Evolutionary conservation across 2,888 invertebrate genomes (phyloP).

Genomic region (Encarsia formosa): DNA sequence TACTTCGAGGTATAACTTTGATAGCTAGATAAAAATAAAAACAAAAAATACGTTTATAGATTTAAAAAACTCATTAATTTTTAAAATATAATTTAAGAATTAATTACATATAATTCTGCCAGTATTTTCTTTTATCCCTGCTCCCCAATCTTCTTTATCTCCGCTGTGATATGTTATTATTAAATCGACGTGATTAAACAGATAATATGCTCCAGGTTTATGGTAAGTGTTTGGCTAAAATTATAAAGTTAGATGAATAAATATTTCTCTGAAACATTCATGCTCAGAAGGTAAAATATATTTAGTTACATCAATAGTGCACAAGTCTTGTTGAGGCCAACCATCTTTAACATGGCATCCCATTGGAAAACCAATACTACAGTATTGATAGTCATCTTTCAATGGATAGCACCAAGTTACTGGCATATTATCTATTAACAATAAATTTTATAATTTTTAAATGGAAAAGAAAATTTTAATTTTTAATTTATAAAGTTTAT

Average conservation of each 20-base stretch:
- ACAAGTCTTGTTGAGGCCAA: conserved; percentile 38
- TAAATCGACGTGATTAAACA: conserved; percentile 96
- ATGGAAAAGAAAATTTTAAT: background rate
- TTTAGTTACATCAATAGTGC: conserved; percentile 39
- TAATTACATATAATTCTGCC: conserved; percentile 73
- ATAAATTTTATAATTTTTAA: conserved; percentile 1
- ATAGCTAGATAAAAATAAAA: conserved; percentile 48
- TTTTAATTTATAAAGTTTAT: background rate
- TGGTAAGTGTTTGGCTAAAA: conserved; percentile 54
- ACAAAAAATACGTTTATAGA: conserved; percentile 2
- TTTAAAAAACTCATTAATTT: background rate
- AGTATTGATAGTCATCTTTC: conserved; percentile 72
- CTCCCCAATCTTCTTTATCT: conserved; percentile 81
- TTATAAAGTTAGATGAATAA: background rate
- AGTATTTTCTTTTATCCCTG: conserved; percentile 70
- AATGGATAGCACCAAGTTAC: conserved; percentile 91
- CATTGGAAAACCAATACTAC: conserved; percentile 96
- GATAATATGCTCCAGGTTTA: conserved; percentile 74
- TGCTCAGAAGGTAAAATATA: no score
- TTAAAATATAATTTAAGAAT: background rate
- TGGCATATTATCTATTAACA: conserved; percentile 88
- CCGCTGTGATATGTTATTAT: conserved; percentile 91
- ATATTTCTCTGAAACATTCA: background rate
- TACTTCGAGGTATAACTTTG: conserved; percentile 54
- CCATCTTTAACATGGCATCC: conserved; percentile 77